Conservation (phyloP, 1,140 invertebrate species). For the Akabosia matsudoensis region DNA sequence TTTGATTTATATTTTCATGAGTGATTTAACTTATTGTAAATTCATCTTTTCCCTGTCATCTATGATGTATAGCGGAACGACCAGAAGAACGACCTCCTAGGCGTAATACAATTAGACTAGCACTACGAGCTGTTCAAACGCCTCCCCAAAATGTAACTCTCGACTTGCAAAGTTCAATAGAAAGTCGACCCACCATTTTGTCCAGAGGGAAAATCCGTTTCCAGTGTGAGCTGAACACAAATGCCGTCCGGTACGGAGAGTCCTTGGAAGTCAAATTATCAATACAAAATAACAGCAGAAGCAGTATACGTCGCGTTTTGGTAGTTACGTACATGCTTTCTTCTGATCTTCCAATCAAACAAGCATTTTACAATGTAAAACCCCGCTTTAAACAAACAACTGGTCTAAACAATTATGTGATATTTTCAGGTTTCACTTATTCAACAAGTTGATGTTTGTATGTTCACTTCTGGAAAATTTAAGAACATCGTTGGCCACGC, state of each 20-base stretch:
- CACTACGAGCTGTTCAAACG: slow-evolving; percentile 61
- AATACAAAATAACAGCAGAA: slow-evolving; percentile 89
- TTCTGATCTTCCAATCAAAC: neutral
- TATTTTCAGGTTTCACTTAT: slow-evolving; percentile 71
- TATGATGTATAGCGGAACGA: slow-evolving; percentile 60
- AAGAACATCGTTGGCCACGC: slow-evolving; percentile 89
- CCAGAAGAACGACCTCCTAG: slow-evolving; percentile 72
- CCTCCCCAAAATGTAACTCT: slow-evolving; percentile 24
- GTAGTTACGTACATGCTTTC: slow-evolving; percentile 55
- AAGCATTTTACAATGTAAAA: too few relatives aligned
- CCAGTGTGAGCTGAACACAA: slow-evolving; percentile 87
- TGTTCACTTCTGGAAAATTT: slow-evolving; percentile 98
- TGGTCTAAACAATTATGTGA: neutral
- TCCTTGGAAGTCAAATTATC: slow-evolving; percentile 80
- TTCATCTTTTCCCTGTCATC: neutral
- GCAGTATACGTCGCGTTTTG: slow-evolving; percentile 89
- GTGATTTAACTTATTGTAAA: too few relatives aligned
- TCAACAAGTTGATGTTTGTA: slow-evolving; percentile 97
- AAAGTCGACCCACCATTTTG: slow-evolving; percentile 52
- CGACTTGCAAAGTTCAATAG: slow-evolving; percentile 34
- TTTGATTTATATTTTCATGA: too few relatives aligned
- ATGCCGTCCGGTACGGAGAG: slow-evolving; percentile 74
- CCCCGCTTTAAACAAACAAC: too few relatives aligned
- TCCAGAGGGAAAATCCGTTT: slow-evolving; percentile 67
- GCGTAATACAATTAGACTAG: slow-evolving; percentile 74